phyloP scores from a whole-genome alignment of 2,888 invertebrate genomes.

The Meliscaeva auricollis region DNA sequence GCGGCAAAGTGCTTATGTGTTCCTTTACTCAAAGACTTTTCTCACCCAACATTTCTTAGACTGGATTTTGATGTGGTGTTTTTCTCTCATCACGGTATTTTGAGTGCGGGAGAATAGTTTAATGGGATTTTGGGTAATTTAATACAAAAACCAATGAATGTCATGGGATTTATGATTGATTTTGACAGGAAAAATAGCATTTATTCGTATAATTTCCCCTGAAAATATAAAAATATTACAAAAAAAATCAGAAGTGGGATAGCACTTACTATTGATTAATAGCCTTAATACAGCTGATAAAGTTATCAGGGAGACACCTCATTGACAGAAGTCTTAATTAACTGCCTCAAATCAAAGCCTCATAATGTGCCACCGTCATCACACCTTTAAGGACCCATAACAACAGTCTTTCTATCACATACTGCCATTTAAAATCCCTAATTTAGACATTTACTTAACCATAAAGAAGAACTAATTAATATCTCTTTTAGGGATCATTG shows the following conservation, averaged over 20 bases:
- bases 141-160: slow-evolving; percentile 66
- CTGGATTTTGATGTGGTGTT: too few relatives aligned
- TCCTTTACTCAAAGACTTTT: slow-evolving; percentile 13
- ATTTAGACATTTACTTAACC: background rate
- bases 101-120: background rate
- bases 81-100: background rate
- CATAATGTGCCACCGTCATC: too few relatives aligned
- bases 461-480: slow-evolving; percentile 33
- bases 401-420: background rate
- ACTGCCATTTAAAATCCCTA: background rate
- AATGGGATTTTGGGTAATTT: slow-evolving; percentile 54
- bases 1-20: slow-evolving; percentile 72
- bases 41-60: background rate
- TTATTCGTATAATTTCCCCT: background rate
- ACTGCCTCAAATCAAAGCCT: background rate
- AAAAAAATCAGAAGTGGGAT: slow-evolving; percentile 26
- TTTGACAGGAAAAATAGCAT: slow-evolving; percentile 15
- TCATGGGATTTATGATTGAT: slow-evolving; percentile 69
- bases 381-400: background rate
- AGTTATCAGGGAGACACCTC: too few relatives aligned
- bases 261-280: background rate
- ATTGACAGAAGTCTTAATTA: background rate
- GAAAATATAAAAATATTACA: background rate
- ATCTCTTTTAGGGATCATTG: slow-evolving; percentile 1
- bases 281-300: too few relatives aligned